Conservation (phyloP, 2,888 invertebrate genomes). For the Macrophya annulata region DNA sequence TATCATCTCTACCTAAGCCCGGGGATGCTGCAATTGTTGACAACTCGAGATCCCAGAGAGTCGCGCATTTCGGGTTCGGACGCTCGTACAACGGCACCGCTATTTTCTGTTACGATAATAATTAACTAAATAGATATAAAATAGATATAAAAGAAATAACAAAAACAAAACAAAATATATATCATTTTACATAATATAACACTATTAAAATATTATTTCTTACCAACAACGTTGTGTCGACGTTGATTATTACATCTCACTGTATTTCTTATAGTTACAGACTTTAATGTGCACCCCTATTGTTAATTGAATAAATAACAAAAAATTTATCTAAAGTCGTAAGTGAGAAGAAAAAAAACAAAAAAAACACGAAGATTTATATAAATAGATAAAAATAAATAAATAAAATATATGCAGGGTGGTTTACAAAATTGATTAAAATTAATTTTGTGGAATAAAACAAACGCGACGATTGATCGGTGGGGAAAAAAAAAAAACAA, state of each 20-base stretch:
- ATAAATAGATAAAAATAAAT: background rate
- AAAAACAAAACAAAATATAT: too few species aligned
- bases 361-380: background rate
- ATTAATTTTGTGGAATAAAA: background rate
- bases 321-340: background rate
- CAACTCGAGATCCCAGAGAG: constrained; percentile 66
- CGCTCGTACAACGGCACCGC: constrained; percentile 63
- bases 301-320: background rate
- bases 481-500: too few species aligned
- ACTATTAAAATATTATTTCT: too few species aligned
- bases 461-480: background rate
- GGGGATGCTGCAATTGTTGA: constrained; percentile 76
- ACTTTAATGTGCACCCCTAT: background rate
- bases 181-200: too few species aligned
- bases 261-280: background rate
- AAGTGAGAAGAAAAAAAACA: background rate
- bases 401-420: background rate
- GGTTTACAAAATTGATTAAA: background rate
- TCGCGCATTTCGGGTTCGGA: constrained; percentile 68
- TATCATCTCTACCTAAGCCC: constrained; percentile 67
- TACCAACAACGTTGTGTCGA: too few species aligned
- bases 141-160: too few species aligned
- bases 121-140: background rate
- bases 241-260: background rate
- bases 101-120: background rate